Base-by-base conservation (phyloP, 1,140 invertebrate genomes). In the Leptopilina boulardi region DNA sequence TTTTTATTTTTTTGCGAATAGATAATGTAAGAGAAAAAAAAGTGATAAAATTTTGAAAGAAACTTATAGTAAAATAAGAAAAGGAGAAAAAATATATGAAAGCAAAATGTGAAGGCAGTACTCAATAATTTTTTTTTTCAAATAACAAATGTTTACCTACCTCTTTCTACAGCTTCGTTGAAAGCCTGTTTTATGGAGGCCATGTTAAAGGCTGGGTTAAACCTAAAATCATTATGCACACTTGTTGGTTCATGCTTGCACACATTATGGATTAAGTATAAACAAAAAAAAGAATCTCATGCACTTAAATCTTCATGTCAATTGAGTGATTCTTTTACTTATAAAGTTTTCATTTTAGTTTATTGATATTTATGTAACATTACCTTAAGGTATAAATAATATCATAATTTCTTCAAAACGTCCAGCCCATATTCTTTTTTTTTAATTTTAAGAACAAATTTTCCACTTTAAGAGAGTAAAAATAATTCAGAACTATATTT, bases 111-210 rank as follows among this genome's bases (percentile, higher is more conserved):
- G 38, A 3, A 66, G 23, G 56, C 21, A 66, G 10, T 26, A 21
- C 9, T 54, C 19, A 18, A 47, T 54, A 56, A 42, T 4, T 42
- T 44, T 38, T 38, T 47, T 51, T 54, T 71, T 15, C 71, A 72
- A 77, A 3, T 54, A 77, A n/a, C n/a, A 74, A 74, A 74, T 73
- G 13, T 51, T 78, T 84, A 89, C 88, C 77, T 79, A 96, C 96
- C 96, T 95, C 96, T 94, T 92, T 97, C 96, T 74, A 97, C 96
- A 77, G 96, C 96, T 92, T 97, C 96, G 93, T 96, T 97, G 92
- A 98, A 95, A 83, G 96, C 96, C 93, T 98, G 96, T 87, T 97
- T 97, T 91, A 98, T 97, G 83, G 96, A 95, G 89, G 96, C 95
- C 94, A 96, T 97, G 89, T 96, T 97, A 92, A 96, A 96, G 85